phyloP scores from a whole-genome alignment of 2,113 vertebrate species.

The Artemisiospiza belli region DNA sequence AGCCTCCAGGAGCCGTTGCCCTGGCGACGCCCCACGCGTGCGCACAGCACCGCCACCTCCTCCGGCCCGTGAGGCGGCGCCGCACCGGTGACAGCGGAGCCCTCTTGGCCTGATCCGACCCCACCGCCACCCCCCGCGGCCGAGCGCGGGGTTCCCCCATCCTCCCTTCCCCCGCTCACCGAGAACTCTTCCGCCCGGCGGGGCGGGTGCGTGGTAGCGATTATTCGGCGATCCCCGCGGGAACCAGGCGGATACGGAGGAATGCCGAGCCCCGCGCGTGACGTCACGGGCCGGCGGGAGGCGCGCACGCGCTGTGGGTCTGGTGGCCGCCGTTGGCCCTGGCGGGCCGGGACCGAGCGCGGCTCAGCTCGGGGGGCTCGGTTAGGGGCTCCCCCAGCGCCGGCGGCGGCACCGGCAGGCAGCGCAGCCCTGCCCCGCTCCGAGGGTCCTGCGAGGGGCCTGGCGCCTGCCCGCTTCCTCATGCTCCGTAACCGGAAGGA shows the following conservation, averaged over 20 bases:
- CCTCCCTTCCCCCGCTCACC: background rate
- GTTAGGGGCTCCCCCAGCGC: background rate
- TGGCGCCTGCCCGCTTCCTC: background rate
- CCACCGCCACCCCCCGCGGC: background rate
- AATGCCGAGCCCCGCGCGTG: background rate
- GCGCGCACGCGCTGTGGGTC: background rate
- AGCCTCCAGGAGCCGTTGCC: background rate
- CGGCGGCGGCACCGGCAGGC: too few species aligned
- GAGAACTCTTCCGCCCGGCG: background rate
- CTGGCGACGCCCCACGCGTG: background rate
- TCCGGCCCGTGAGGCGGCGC: background rate
- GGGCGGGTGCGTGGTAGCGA: background rate
- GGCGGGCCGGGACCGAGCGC: fast-evolving
- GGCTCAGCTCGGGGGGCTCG: fast-evolving
- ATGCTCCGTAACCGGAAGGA: too few species aligned
- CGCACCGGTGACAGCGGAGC: too few species aligned
- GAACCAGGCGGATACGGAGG: background rate
- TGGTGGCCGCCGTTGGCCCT: background rate
- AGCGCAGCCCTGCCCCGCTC: background rate
- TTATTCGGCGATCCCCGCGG: background rate
- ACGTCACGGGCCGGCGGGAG: background rate
- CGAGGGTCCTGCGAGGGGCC: fast-evolving
- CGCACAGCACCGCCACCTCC: background rate
- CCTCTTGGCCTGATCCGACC: background rate
- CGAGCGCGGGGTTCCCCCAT: background rate